These are phyloP conservation scores for Nephrotoma appendiculata DNA, from an alignment of 2,888 invertebrate species.

Conservation along the genomic window DNA sequence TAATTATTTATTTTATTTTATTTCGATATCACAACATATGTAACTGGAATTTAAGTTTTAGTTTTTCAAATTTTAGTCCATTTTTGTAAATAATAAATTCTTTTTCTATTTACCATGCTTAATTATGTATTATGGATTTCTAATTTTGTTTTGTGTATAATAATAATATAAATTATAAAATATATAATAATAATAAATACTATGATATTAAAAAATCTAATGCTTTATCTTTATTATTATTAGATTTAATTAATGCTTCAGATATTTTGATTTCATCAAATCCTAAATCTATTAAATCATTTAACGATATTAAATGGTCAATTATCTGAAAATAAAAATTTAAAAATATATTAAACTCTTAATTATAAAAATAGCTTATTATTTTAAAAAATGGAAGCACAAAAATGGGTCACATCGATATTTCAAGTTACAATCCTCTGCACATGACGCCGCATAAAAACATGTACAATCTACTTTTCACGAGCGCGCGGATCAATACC, in stretches of 20 bases:
- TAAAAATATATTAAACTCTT: neutral
- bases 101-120: neutral
- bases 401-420: too few species aligned
- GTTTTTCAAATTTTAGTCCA: neutral
- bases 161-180: conserved; percentile 9
- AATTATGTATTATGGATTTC: neutral
- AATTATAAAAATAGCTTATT: neutral
- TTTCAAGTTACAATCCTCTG: too few species aligned
- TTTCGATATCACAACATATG: neutral
- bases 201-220: conserved; percentile 70
- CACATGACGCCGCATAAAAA: too few species aligned
- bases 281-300: conserved; percentile 67
- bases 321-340: conserved; percentile 43
- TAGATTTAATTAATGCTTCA: conserved; percentile 55
- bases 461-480: too few species aligned
- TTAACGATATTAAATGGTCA: conserved; percentile 64
- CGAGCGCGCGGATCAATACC: too few species aligned
- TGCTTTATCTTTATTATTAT: conserved; percentile 74
- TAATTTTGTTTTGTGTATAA: neutral
- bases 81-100: neutral
- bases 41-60: neutral
- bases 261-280: conserved; percentile 64
- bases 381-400: too few species aligned
- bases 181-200: conserved; percentile 16
- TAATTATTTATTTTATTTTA: neutral